Percentiles rank a stretch among this genome's conserved stretches.
These are phyloP conservation scores for Burhinus bistriatus DNA, from an alignment of 2,113 vertebrate genomes.

Conservation along the genomic window DNA sequence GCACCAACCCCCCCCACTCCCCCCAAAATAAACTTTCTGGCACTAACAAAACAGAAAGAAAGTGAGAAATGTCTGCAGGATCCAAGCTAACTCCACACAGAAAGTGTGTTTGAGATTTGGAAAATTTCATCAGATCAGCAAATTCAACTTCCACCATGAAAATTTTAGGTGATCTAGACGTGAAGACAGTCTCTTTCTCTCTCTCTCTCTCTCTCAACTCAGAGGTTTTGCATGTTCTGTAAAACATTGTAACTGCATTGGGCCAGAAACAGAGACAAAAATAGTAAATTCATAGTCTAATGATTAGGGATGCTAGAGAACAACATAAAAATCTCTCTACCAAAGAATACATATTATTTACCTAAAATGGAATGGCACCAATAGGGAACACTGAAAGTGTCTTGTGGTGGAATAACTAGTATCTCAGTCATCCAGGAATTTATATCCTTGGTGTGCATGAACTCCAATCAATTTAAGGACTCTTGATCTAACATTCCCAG, in stretches of 20 bases:
- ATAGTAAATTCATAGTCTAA: neutral
- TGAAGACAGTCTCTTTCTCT: neutral
- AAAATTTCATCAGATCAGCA: neutral
- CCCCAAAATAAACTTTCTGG: neutral
- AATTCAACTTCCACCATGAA: neutral
- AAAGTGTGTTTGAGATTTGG: neutral
- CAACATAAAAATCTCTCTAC: neutral
- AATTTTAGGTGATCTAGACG: neutral
- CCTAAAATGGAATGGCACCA: neutral
- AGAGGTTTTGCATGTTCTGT: neutral
- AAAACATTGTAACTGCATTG: neutral
- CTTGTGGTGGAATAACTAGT: neutral
- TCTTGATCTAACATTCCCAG: neutral
- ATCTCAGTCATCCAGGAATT: neutral
- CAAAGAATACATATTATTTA: neutral
- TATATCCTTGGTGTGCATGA: neutral
- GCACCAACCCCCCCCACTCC: fast-evolving
- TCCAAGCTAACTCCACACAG: neutral
- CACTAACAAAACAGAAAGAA: neutral
- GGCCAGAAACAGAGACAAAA: neutral
- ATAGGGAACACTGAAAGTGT: neutral
- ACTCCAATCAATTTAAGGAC: neutral
- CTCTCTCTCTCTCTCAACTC: neutral
- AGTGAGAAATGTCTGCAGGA: neutral
- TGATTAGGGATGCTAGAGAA: neutral